These are phyloP conservation scores for Chionodraco myersi DNA, from an alignment of 2,113 vertebrate species.

Conservation along the genomic window DNA sequence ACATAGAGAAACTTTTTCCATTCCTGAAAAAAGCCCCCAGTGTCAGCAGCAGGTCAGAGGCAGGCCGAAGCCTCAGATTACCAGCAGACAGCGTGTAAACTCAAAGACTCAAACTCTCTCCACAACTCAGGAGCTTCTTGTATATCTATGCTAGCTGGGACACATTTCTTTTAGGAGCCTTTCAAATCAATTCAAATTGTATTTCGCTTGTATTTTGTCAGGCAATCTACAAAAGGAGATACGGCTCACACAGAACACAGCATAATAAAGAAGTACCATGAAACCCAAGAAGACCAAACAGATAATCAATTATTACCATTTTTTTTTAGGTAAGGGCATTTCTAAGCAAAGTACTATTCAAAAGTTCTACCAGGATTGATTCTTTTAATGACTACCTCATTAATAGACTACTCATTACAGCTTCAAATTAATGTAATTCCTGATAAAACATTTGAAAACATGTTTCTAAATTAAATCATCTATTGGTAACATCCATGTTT, in stretches of 20 bases:
- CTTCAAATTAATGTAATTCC: neutral
- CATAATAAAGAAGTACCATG: neutral
- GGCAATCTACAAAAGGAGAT: neutral
- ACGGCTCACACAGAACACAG: neutral
- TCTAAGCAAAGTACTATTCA: no score
- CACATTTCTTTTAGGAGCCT: neutral
- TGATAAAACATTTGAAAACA: neutral
- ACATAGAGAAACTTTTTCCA: constrained; percentile 2
- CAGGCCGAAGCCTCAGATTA: constrained; percentile 38
- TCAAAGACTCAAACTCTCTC: constrained; percentile 46
- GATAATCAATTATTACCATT: neutral
- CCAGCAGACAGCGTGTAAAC: constrained; percentile 34
- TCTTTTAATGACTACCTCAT: neutral
- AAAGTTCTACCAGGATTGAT: neutral
- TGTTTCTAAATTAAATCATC: neutral
- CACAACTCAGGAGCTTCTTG: constrained; percentile 38
- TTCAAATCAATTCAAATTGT: neutral
- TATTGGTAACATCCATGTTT: neutral
- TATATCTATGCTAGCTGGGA: constrained; percentile 23
- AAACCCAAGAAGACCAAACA: neutral
- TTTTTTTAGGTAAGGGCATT: neutral
- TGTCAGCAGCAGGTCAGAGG: constrained; percentile 36
- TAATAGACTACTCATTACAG: neutral
- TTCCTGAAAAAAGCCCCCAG: neutral
- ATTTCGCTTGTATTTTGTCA: constrained; percentile 1